Conservation (phyloP, 2,113 vertebrate species). For the Neodontobutis hainanensis region DNA sequence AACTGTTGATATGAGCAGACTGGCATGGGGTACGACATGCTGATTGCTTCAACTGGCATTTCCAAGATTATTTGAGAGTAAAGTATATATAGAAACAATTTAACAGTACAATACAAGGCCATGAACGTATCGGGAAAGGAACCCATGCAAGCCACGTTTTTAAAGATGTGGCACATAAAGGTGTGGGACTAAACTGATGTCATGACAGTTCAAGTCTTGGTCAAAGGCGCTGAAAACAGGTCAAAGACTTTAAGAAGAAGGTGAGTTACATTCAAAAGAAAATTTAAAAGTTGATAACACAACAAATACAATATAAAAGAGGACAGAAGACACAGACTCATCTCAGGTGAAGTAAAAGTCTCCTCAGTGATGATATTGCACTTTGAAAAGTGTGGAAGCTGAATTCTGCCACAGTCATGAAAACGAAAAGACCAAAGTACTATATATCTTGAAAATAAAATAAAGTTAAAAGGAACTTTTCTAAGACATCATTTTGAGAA, state of each 20-base stretch:
- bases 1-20: conserved; percentile 57
- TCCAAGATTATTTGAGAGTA: conserved; percentile 58
- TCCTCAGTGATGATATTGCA: conserved; percentile 33
- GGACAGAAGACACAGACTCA: not conserved
- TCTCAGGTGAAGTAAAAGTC: conserved; percentile 24
- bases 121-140: conserved; percentile 59
- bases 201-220: conserved; percentile 65
- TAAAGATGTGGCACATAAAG: conserved; percentile 64
- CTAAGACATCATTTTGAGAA: too few relatives aligned
- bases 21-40: conserved; percentile 63
- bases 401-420: not conserved
- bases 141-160: conserved; percentile 66
- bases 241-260: conserved; percentile 32
- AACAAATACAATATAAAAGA: conserved; percentile 9
- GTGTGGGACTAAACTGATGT: conserved; percentile 47
- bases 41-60: conserved; percentile 59
- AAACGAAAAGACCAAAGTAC: not conserved
- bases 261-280: conserved; percentile 72
- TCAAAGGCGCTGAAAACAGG: conserved; percentile 44
- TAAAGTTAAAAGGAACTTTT: too few relatives aligned
- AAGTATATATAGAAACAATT: conserved; percentile 61
- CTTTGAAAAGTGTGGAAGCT: conserved; percentile 20
- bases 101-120: conserved; percentile 69
- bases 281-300: conserved; percentile 27
- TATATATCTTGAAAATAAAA: too few relatives aligned